phyloP scores from a whole-genome alignment of 2,888 invertebrate species.

The Clusia tigrina region DNA sequence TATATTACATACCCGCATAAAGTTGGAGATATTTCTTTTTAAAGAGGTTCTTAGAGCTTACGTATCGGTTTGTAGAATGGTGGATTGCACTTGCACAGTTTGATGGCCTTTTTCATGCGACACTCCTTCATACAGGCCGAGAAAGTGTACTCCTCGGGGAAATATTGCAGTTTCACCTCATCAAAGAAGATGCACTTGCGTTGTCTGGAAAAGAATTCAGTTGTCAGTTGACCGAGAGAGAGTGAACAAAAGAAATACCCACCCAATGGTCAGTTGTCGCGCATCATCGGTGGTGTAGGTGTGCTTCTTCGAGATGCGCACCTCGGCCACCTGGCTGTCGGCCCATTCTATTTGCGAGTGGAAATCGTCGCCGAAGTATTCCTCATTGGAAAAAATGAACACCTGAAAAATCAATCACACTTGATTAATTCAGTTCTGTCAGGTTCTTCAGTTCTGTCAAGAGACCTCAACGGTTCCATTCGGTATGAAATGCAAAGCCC shows the following conservation, averaged over 20 bases:
- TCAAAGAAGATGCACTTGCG: constrained; percentile 77
- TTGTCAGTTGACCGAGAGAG: neutral
- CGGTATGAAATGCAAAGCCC: constrained; percentile 61
- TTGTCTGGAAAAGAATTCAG: constrained; percentile 65
- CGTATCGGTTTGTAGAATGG: constrained; percentile 73
- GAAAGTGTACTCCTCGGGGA: constrained; percentile 73
- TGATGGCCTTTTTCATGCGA: constrained; percentile 72
- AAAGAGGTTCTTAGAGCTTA: no score
- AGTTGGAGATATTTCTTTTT: no score
- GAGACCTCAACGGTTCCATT: constrained; percentile 52
- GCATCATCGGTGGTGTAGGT: constrained; percentile 81
- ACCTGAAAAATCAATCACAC: constrained; percentile 41
- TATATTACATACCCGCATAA: no score
- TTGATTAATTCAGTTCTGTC: neutral
- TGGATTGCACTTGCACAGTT: constrained; percentile 75
- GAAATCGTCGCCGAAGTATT: constrained; percentile 74
- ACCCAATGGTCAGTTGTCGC: constrained; percentile 70
- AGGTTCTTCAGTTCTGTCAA: neutral
- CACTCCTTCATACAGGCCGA: constrained; percentile 79
- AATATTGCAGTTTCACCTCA: constrained; percentile 70
- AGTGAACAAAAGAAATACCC: constrained; percentile 6
- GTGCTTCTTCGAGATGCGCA: constrained; percentile 73
- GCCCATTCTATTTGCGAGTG: constrained; percentile 77
- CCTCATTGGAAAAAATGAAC: constrained; percentile 72
- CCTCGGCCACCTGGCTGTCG: constrained; percentile 58